Evolutionary conservation across 2,888 invertebrate species (phyloP), one percentile per base, ranked within the genome.

Genomic region (Clanis bilineata): DNA sequence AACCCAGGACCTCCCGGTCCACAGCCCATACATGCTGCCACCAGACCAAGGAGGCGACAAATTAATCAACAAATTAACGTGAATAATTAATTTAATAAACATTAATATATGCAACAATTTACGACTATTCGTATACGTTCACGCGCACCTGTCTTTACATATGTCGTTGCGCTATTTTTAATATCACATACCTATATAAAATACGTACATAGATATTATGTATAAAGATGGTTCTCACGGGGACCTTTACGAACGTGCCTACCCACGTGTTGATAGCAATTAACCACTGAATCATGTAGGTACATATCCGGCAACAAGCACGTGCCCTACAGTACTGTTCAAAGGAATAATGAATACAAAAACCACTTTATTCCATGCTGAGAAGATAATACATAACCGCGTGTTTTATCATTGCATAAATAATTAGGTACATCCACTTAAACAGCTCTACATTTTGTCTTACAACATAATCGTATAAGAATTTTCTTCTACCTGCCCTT

Each of bases 221-320:
- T 28, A 28, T 51, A 28, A 51, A 51, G 51, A 10, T 51, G 32
- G 64, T 71, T 74, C 76, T 77, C 79, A 75, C 75, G 74, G 76
- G 71, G 72, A 1, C n/a, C n/a, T 76, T 66, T 66, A 7, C 66
- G 72, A 83, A 82, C 83, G 82, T 84, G 85, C 67, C 60, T 62
- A 45, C 21, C 66, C 84, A 86, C 85, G 88, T 88, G 86, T 68
- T 69, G 66, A 76, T 76, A 77, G 68, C 73, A 83, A 85, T 86
- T 84, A 87, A 9, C 79, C 69, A 64, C 69, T 77, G 79, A 80
- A 73, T 78, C 78, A 83, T 78, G 69, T 70, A 66, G 4, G 32
- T 74, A 73, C 67, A 81, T 74, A 86, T 85, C 82, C 83, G 81
- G 75, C 71, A 72, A 64, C 57, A 62, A 63, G 67, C 82, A 86